A percentile compares a stretch with the other conserved stretches of the same genome.
Evolutionary conservation across 2,797 vertebrate genomes (phyloP).

Genomic region (Limosa lapponica): DNA sequence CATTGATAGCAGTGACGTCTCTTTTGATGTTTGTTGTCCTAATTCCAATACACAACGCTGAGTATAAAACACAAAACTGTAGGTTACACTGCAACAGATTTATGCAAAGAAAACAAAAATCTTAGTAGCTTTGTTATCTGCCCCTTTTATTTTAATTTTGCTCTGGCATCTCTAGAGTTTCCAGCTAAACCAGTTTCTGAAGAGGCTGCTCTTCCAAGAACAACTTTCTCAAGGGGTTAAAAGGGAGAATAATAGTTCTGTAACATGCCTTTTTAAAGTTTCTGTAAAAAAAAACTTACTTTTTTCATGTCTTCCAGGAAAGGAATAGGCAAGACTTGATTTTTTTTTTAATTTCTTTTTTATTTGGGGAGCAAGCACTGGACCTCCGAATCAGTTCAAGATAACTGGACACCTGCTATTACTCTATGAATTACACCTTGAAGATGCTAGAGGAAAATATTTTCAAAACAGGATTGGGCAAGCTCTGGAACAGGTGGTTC

Average conservation of each 20-base stretch:
- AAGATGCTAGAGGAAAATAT: not conserved
- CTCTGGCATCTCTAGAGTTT: not conserved
- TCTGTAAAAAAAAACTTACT: not conserved
- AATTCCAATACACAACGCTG: not conserved
- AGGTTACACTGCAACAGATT: not conserved
- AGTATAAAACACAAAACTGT: not conserved
- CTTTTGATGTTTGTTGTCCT: not conserved
- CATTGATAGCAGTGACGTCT: not conserved
- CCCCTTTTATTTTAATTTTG: not conserved
- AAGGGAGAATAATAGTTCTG: not conserved
- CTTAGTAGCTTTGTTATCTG: not conserved
- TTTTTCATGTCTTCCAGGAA: not conserved
- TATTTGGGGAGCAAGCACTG: not conserved
- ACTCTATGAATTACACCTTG: not conserved
- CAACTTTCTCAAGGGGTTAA: not conserved
- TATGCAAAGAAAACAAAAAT: not conserved
- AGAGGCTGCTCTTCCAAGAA: not conserved
- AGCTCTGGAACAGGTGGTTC: not conserved
- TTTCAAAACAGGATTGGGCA: not conserved
- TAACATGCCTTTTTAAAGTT: not conserved
- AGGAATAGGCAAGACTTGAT: not conserved
- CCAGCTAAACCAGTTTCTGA: not conserved
- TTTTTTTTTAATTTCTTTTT: not conserved
- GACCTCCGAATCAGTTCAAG: not conserved
- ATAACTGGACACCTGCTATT: not conserved